A percentile compares a stretch with the other conserved stretches of the same genome.
phyloP scores from a whole-genome alignment of 1,140 invertebrate genomes.

The Drosophila fuyamai region DNA sequence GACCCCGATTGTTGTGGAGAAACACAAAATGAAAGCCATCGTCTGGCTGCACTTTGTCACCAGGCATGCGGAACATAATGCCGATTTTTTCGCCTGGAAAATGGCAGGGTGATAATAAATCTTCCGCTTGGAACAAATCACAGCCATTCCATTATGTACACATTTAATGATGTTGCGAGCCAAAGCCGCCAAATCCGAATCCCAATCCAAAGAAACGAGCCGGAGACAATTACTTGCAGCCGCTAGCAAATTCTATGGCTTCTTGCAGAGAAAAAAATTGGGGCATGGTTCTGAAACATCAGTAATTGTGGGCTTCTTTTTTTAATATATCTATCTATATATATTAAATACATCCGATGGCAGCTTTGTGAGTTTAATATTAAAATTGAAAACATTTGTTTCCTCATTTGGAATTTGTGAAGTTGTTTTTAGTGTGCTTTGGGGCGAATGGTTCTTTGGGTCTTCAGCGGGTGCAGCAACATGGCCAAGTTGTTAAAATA shows the following conservation, averaged over 20 bases:
- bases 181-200: constrained; percentile 45
- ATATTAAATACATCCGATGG: too few species aligned
- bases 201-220: constrained; percentile 60
- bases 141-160: constrained; percentile 80
- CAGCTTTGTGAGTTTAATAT: too few species aligned
- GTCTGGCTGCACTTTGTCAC: constrained; percentile 76
- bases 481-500: constrained; percentile 71
- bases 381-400: neutral
- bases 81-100: constrained; percentile 78
- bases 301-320: too few species aligned
- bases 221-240: constrained; percentile 81
- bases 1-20: constrained; percentile 65
- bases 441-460: constrained; percentile 13
- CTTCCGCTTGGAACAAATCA: constrained; percentile 75
- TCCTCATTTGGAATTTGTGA: neutral
- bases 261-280: constrained; percentile 22
- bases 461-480: constrained; percentile 50
- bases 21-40: constrained; percentile 32
- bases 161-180: constrained; percentile 77
- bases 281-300: too few species aligned
- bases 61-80: constrained; percentile 75
- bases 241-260: constrained; percentile 70
- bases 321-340: neutral
- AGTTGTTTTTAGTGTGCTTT: neutral
- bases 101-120: constrained; percentile 75